Evolutionary conservation across 2,888 invertebrate species (phyloP).

Genomic region (Zygothrica quintamaculata): DNA sequence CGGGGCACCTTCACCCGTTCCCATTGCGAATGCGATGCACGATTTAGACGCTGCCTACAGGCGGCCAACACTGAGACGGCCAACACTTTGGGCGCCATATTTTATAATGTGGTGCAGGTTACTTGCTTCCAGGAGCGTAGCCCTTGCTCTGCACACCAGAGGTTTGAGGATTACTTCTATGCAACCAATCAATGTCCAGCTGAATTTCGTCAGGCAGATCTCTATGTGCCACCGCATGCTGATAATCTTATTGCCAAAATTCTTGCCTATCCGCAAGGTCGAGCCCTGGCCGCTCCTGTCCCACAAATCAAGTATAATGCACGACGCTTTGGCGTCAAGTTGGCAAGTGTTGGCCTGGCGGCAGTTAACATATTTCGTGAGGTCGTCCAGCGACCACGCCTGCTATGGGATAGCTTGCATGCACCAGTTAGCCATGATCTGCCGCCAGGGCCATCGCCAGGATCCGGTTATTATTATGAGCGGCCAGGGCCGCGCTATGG

Average conservation of each 20-base stretch:
- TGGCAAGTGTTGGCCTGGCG: slow-evolving; percentile 83
- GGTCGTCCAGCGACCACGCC: slow-evolving; percentile 73
- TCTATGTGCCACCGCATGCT: slow-evolving; percentile 81
- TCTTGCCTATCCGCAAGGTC: slow-evolving; percentile 68
- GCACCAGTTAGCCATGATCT: slow-evolving; percentile 66
- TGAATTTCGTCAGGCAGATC: slow-evolving; percentile 79
- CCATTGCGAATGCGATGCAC: slow-evolving; percentile 90
- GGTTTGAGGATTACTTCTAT: slow-evolving; percentile 85
- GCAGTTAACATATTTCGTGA: slow-evolving; percentile 82
- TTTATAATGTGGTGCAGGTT: slow-evolving; percentile 90
- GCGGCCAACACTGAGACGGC: slow-evolving; percentile 89
- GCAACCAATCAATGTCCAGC: slow-evolving; percentile 71
- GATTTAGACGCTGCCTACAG: slow-evolving; percentile 89
- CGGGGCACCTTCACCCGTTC: slow-evolving; percentile 89
- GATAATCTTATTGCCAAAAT: slow-evolving; percentile 80
- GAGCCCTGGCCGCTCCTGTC: slow-evolving; percentile 49
- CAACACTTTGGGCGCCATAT: slow-evolving; percentile 89
- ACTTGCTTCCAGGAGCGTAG: slow-evolving; percentile 89
- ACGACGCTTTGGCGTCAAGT: slow-evolving; percentile 80
- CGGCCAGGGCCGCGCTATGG: slow-evolving; percentile 34
- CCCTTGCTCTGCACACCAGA: slow-evolving; percentile 88
- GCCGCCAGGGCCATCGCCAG: slow-evolving; percentile 41
- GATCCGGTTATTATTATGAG: slow-evolving; percentile 55
- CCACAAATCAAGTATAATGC: slow-evolving; percentile 58
- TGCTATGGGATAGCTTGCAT: slow-evolving; percentile 72